phyloP scores from a whole-genome alignment of 2,888 invertebrate species.

The Dioctria linearis region DNA sequence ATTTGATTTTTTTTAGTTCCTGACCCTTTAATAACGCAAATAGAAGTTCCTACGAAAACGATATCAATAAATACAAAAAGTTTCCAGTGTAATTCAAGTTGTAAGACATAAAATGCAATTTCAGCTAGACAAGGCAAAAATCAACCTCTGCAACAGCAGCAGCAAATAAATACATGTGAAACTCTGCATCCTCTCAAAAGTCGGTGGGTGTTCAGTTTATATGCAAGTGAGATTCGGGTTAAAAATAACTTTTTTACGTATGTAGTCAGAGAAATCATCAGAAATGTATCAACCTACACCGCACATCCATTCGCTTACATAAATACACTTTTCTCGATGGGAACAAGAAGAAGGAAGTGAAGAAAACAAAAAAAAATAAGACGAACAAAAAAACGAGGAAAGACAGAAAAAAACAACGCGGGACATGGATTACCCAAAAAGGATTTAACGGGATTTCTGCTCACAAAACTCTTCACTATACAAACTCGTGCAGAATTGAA shows the following conservation, averaged over 20 bases:
- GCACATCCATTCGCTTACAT: slow-evolving; percentile 21
- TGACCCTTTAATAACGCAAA: too few relatives aligned
- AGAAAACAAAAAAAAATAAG: not conserved
- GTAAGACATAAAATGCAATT: too few relatives aligned
- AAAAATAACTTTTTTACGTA: slow-evolving; percentile 35
- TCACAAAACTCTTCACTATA: slow-evolving; percentile 37
- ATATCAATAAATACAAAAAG: too few relatives aligned
- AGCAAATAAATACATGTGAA: too few relatives aligned
- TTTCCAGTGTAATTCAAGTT: too few relatives aligned
- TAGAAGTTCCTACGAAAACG: too few relatives aligned
- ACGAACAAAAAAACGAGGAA: not conserved
- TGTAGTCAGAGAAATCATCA: not conserved
- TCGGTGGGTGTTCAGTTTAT: not conserved
- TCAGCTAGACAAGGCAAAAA: too few relatives aligned
- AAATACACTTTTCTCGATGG: not conserved
- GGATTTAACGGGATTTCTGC: slow-evolving; percentile 58
- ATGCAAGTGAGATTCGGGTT: slow-evolving; percentile 46
- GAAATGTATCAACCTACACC: not conserved
- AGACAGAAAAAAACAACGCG: slow-evolving; percentile 48
- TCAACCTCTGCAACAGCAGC: too few relatives aligned
- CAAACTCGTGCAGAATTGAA: slow-evolving; percentile 40
- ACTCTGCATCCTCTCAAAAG: too few relatives aligned
- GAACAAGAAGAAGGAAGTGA: not conserved
- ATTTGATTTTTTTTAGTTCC: too few relatives aligned
- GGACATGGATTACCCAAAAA: slow-evolving; percentile 58